Conservation (phyloP, 2,113 vertebrate genomes). For the Zingel zingel region DNA sequence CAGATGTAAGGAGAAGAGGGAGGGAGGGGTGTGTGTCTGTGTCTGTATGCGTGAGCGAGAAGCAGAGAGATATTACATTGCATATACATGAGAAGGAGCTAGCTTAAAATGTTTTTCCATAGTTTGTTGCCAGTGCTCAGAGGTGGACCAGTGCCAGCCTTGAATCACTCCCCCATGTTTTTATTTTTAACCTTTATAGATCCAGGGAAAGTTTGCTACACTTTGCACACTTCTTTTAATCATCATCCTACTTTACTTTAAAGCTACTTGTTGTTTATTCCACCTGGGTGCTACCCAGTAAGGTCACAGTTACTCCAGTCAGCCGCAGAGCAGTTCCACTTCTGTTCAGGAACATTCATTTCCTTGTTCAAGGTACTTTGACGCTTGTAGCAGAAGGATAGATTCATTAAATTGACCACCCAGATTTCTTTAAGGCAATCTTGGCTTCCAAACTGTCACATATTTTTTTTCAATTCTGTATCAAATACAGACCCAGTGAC, state of each 20-base stretch:
- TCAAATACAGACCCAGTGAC: background rate
- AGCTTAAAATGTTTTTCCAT: conserved; percentile 38
- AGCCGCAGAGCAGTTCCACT: conserved; percentile 6
- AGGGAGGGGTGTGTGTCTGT: conserved; percentile 76
- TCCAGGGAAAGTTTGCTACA: conserved; percentile 33
- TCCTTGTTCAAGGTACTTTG: background rate
- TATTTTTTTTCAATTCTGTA: background rate
- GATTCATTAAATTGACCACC: background rate
- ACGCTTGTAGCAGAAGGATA: background rate
- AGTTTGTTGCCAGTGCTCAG: conserved; percentile 45
- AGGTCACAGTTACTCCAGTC: background rate
- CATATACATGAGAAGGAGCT: conserved; percentile 43
- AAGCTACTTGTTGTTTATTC: conserved; percentile 11
- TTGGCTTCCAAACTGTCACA: background rate
- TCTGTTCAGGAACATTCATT: background rate
- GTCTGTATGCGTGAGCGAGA: conserved; percentile 65
- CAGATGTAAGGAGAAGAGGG: conserved; percentile 87
- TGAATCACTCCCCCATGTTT: conserved; percentile 35
- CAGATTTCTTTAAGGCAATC: background rate
- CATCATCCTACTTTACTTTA: background rate
- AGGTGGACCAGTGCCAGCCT: conserved; percentile 47
- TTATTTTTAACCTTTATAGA: conserved; percentile 23
- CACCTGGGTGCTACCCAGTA: conserved; percentile 6
- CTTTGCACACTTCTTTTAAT: conserved; percentile 37
- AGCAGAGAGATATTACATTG: conserved; percentile 44